phyloP scores from a whole-genome alignment of 2,113 vertebrate genomes.

The Cariama cristata region DNA sequence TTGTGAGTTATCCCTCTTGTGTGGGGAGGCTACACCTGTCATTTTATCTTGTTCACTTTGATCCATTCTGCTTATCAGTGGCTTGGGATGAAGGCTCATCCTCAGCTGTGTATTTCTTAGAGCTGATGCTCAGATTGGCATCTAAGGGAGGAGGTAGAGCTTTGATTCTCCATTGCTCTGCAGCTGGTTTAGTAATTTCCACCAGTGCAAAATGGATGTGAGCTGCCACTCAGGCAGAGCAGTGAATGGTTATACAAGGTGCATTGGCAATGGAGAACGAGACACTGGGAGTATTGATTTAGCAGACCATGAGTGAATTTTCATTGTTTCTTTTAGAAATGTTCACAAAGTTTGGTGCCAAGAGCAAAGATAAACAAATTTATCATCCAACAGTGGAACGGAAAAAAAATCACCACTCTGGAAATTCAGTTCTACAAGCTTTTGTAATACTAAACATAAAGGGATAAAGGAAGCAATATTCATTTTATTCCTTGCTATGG shows the following conservation, averaged over 20 bases:
- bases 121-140: background rate
- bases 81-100: background rate
- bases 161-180: background rate
- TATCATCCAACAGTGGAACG: background rate
- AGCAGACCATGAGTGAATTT: slow-evolving; percentile 8
- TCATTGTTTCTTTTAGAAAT: slow-evolving; percentile 54
- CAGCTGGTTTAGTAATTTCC: background rate
- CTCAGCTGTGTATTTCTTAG: background rate
- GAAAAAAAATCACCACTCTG: background rate
- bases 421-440: slow-evolving; percentile 14
- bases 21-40: background rate
- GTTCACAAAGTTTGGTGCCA: slow-evolving; percentile 41
- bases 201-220: background rate
- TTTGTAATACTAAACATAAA: background rate
- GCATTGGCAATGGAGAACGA: background rate
- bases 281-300: background rate
- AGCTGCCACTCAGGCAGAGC: background rate
- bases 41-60: background rate
- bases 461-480: background rate
- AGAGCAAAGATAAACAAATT: slow-evolving; percentile 50
- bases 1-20: background rate
- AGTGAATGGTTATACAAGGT: slow-evolving; percentile 8
- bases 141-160: background rate
- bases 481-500: slow-evolving; percentile 5
- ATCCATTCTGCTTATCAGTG: background rate